Conservation (phyloP, 2,888 invertebrate genomes). For the Nebria brevicollis region DNA sequence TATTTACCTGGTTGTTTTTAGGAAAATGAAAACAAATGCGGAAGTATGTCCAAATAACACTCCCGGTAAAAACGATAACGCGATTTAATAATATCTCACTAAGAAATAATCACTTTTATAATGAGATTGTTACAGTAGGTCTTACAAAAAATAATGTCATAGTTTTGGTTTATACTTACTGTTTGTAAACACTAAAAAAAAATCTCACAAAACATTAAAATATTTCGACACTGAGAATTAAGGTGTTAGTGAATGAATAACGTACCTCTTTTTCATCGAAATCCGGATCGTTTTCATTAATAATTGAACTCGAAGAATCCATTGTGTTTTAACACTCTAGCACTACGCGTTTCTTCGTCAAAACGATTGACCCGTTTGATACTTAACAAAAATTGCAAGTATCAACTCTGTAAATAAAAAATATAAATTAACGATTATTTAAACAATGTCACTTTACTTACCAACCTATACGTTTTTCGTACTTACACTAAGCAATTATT, state of each 20-base stretch:
- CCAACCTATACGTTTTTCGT: constrained; percentile 24
- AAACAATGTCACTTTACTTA: constrained; percentile 21
- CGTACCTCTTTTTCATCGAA: constrained; percentile 40
- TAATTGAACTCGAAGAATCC: constrained; percentile 24
- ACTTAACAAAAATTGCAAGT: constrained; percentile 22
- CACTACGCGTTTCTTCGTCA: constrained; percentile 42
- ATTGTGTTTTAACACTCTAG: constrained; percentile 29
- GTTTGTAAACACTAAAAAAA: constrained; percentile 1
- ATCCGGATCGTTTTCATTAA: constrained; percentile 33
- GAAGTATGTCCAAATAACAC: not conserved
- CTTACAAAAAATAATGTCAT: not conserved
- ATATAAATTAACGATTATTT: constrained; percentile 24
- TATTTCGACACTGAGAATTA: constrained; percentile 16
- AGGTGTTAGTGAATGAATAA: not conserved
- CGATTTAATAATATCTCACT: not conserved
- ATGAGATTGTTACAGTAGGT: not conserved
- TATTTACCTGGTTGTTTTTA: not conserved
- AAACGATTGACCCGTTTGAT: constrained; percentile 24
- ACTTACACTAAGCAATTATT: constrained; percentile 23
- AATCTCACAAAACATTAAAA: constrained; percentile 3
- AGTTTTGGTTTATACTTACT: constrained; percentile 10
- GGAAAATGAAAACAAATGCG: not conserved
- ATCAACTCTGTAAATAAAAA: constrained; percentile 41
- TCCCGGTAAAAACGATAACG: not conserved
- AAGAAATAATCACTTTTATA: not conserved